A percentile compares a stretch with the other conserved stretches of the same genome.
phyloP scores from a whole-genome alignment of 2,113 vertebrate species.

The Stomatorhinus ivindoensis region DNA sequence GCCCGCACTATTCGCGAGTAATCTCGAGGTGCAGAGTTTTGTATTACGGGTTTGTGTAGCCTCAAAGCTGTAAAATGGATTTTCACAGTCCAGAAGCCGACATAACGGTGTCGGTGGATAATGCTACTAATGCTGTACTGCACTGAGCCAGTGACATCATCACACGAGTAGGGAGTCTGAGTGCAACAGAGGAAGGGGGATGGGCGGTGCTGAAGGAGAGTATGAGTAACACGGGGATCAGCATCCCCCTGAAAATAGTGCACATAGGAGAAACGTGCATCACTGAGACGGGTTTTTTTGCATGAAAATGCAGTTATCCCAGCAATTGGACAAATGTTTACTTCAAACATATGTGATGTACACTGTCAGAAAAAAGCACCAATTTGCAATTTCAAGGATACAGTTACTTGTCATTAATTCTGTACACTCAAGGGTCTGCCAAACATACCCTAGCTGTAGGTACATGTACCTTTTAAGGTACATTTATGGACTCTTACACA shows the following conservation, averaged over 20 bases:
- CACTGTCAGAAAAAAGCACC: too few relatives aligned
- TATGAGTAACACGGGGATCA: background rate
- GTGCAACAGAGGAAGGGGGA: slow-evolving; percentile 28
- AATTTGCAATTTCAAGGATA: too few relatives aligned
- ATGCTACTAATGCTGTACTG: slow-evolving; percentile 49
- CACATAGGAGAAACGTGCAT: background rate
- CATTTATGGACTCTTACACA: too few relatives aligned
- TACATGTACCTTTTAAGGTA: too few relatives aligned
- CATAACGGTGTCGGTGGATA: slow-evolving; percentile 52
- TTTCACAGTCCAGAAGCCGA: slow-evolving; percentile 34
- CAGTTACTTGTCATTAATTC: too few relatives aligned
- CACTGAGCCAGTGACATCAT: slow-evolving; percentile 37
- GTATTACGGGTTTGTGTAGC: slow-evolving; percentile 41
- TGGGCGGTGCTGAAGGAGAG: background rate
- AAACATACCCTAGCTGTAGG: too few relatives aligned
- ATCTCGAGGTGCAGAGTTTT: too few relatives aligned
- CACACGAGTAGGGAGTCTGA: slow-evolving; percentile 31
- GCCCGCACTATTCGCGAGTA: too few relatives aligned
- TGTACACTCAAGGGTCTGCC: too few relatives aligned
- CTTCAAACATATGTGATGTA: background rate
- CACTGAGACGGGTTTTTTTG: background rate
- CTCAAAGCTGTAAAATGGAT: slow-evolving; percentile 2
- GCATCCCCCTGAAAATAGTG: background rate
- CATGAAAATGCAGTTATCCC: background rate
- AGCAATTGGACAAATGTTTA: background rate